Base-by-base conservation (phyloP, 2,797 vertebrate species). In the Acestrorhynchus altus region DNA sequence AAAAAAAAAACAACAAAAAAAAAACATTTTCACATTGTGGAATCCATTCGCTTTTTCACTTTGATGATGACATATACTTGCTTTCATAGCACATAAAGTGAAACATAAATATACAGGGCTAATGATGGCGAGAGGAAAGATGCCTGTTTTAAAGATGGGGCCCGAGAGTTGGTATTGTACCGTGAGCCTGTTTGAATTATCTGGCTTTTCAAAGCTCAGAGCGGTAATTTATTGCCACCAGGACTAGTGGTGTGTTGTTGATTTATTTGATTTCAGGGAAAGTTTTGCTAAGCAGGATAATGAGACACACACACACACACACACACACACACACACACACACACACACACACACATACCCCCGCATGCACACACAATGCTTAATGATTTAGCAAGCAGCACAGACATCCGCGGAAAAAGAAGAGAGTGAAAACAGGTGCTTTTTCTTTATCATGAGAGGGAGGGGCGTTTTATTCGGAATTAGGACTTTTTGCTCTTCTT, bases 261-360 rank as follows among this genome's bases (percentile, higher is more conserved):
- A 96, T 96, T 95, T 96, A 95, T 96, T 95, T 94, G 93, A 94
- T 96, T 95, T 94, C 93, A 90, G 87, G 89, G 91, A 87, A 96
- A 95, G 93, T 96, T 96, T 96, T 95, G 92, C 93, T 95, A 95
- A 95, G 94, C 88, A 90, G 92, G 94, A 94, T 97, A 95, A 96
- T 96, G 95, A 97, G 95, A 95, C 92, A 90, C 92, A 90, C 90
- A 66, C 70, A 75, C 44, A 79, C 82, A 90, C 91, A 90, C 90
- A 47, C 54, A 64, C 31, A 78, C 83, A 94, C 92, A 90, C 91
- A 89, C 90, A 64, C 54, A 70, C 44, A 80, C 82, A 94, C 92
- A 90, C 91, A 90, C 90, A 64, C 63, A 64, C 35, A 79, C 83
- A 94, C 92, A 90, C 91, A 89, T n/a, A n/a, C 31, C 31, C 31